These are phyloP conservation scores for Corydoras maculifer DNA, from an alignment of 2,113 vertebrate species.

Conservation along the genomic window DNA sequence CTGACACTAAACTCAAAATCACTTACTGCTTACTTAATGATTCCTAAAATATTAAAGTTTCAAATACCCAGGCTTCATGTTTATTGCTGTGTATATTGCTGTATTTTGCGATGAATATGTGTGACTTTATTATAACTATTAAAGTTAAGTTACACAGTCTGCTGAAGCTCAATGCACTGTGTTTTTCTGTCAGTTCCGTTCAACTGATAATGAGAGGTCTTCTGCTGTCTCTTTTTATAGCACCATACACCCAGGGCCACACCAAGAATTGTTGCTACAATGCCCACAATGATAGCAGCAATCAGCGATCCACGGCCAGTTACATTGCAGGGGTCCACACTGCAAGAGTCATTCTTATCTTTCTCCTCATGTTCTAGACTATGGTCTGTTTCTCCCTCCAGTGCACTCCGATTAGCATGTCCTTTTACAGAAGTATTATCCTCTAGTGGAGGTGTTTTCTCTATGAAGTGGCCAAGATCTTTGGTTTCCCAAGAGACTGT, in stretches of 20 bases:
- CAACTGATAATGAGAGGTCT: slow-evolving; percentile 85
- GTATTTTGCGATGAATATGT: no score
- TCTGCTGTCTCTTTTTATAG: slow-evolving; percentile 79
- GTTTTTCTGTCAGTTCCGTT: slow-evolving; percentile 76
- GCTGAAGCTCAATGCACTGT: slow-evolving; percentile 94
- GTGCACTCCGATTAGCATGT: slow-evolving; percentile 21
- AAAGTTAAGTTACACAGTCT: slow-evolving; percentile 44
- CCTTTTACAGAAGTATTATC: slow-evolving; percentile 23
- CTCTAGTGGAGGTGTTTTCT: slow-evolving; percentile 42
- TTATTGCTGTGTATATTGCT: no score
- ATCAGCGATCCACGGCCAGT: slow-evolving; percentile 69
- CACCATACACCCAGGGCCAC: slow-evolving; percentile 74
- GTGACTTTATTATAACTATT: no score
- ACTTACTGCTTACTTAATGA: no score
- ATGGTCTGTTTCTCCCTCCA: slow-evolving; percentile 54
- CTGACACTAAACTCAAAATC: no score
- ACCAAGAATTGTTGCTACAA: slow-evolving; percentile 68
- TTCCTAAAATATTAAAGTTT: no score
- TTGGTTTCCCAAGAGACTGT: slow-evolving; percentile 53
- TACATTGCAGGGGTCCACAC: slow-evolving; percentile 59
- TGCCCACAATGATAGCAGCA: slow-evolving; percentile 71
- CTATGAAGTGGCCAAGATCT: slow-evolving; percentile 35
- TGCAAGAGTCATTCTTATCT: slow-evolving; percentile 61
- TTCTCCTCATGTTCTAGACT: slow-evolving; percentile 62
- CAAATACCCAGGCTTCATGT: no score